Evolutionary conservation across 2,797 vertebrate species (phyloP), one percentile per base, ranked within the genome.

Genomic region (Characodon lateralis): DNA sequence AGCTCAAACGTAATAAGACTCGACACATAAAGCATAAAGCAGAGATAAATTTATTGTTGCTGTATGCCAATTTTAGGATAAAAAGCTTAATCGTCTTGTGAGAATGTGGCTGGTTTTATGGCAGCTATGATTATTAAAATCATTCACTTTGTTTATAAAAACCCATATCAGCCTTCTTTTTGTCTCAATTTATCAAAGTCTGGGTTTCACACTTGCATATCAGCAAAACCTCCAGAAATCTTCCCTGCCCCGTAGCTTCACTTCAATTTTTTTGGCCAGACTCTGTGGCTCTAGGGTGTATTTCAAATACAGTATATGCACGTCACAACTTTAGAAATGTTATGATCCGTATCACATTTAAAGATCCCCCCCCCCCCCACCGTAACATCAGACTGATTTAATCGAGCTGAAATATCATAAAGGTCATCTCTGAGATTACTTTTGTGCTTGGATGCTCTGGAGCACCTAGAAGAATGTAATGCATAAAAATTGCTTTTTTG

Each of bases 101-200:
- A 75, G 71, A 85, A 84, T 85, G 86, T 80, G 79, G 83, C 88
- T 73, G 74, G 81, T 77, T 82, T 85, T 86, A 88, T 89, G 92
- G 91, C 91, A 92, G 90, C 88, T 91, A 85, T 88, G 81, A 90
- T 90, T 89, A 84, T 89, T 87, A 84, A 81, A 85, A 87, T 89
- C 80, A 83, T 71, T 89, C 80, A 72, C 69, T 80, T 85, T 86
- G 81, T 85, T 88, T 80, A 84, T 83, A 76, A 89, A 74, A 43
- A 83, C 24, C 26, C 86, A 87, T 89, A 85, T 85, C 72, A 65
- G 75, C 81, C 74, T 84, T 84, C 75, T 82, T 75, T 74, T 77
- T 28, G 16, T 50, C 77, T 85, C 80, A 81, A 61, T 72, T 77
- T 39, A 51, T 51, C 76, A 63, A 83, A 83, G 24, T 69, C 61